Evolutionary conservation across 2,113 vertebrate genomes (phyloP).

Genomic region (Pangasianodon hypophthalmus): DNA sequence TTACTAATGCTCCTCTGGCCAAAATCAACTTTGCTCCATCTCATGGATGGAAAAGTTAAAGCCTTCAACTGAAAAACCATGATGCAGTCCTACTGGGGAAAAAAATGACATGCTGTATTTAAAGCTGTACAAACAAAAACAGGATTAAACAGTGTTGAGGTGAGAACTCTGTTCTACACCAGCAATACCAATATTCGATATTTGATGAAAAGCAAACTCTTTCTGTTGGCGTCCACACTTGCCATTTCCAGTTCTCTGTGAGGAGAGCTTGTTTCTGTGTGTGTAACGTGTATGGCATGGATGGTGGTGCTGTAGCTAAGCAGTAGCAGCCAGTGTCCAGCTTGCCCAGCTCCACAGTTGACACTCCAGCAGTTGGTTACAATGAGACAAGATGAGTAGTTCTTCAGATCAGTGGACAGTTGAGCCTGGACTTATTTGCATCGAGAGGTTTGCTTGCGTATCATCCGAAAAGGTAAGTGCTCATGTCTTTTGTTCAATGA

Average conservation of each 20-base stretch:
- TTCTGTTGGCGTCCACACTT: neutral
- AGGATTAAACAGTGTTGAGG: neutral
- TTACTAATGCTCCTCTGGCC: neutral
- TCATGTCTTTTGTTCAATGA: slow-evolving; percentile 77
- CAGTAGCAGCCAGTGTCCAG: slow-evolving; percentile 73
- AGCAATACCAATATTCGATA: neutral
- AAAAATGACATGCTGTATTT: neutral
- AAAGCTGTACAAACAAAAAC: neutral
- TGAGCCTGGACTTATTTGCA: slow-evolving; percentile 99
- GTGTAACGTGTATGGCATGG: slow-evolving; percentile 53
- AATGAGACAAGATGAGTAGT: slow-evolving; percentile 96
- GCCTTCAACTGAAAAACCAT: neutral
- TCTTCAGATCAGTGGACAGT: slow-evolving; percentile 99
- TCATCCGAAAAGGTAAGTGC: slow-evolving; percentile 94
- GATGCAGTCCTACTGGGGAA: neutral
- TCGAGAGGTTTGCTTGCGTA: slow-evolving; percentile 97
- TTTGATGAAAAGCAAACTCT: slow-evolving; percentile 4
- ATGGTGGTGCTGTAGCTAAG: slow-evolving; percentile 61
- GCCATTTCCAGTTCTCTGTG: slow-evolving; percentile 41
- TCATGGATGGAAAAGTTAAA: neutral
- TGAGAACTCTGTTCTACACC: neutral
- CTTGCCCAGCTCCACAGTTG: slow-evolving; percentile 81
- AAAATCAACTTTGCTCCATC: neutral
- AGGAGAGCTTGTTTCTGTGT: slow-evolving; percentile 64
- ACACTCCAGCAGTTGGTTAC: slow-evolving; percentile 97